phyloP scores from a whole-genome alignment of 2,797 vertebrate genomes.

The Paguma larvata region DNA sequence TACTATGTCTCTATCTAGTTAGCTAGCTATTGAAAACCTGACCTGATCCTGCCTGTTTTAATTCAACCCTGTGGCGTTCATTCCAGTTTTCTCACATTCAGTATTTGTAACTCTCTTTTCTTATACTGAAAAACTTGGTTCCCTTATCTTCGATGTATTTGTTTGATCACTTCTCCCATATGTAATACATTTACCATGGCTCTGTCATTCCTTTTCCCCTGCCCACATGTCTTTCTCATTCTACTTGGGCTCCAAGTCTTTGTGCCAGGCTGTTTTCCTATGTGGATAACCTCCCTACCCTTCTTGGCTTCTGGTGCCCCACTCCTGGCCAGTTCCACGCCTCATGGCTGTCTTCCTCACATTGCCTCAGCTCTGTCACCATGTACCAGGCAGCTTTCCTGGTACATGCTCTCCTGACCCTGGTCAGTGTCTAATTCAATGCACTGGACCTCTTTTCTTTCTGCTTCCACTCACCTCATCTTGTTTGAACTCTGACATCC shows the following conservation, averaged over 20 bases:
- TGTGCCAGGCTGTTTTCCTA: background rate
- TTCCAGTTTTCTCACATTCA: background rate
- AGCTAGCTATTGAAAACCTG: background rate
- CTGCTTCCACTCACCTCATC: background rate
- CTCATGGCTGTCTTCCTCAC: background rate
- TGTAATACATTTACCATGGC: background rate
- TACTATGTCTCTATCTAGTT: background rate
- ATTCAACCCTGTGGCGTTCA: background rate
- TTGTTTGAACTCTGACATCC: background rate
- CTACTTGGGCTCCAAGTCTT: background rate
- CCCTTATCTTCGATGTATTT: background rate
- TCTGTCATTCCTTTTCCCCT: accelerated
- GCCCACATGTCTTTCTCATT: background rate
- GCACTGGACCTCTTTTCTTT: background rate
- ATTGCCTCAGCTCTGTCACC: too few relatives aligned
- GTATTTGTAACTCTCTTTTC: background rate
- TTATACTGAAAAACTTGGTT: background rate
- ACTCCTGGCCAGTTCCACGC: background rate
- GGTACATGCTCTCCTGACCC: background rate
- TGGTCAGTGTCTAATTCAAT: background rate
- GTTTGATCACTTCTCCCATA: background rate
- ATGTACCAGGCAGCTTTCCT: background rate
- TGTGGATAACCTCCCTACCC: background rate
- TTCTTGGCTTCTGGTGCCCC: background rate
- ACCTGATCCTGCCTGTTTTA: background rate